These are phyloP conservation scores for Drosophila neotestacea DNA, from an alignment of 2,888 invertebrate species.

Conservation along the genomic window DNA sequence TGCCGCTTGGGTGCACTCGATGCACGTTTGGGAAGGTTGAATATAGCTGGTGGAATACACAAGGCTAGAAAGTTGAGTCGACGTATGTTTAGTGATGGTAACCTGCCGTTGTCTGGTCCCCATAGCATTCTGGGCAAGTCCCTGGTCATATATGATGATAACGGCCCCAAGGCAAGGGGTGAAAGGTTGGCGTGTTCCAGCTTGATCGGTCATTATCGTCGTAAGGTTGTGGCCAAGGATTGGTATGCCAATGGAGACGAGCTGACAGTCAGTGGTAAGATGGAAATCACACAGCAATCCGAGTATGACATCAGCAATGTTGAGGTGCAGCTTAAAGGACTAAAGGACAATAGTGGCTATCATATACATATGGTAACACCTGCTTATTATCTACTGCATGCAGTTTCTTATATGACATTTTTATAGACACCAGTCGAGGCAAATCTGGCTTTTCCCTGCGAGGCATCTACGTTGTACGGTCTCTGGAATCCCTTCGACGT, in stretches of 20 bases:
- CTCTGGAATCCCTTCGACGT: constrained; percentile 94
- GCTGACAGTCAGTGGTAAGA: constrained; percentile 89
- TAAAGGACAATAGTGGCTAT: constrained; percentile 90
- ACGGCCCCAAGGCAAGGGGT: constrained; percentile 94
- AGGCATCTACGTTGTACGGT: constrained; percentile 92
- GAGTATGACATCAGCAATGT: constrained; percentile 93
- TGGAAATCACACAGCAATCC: constrained; percentile 94
- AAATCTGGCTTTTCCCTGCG: constrained; percentile 94
- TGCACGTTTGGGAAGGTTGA: constrained; percentile 89
- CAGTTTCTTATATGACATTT: background rate
- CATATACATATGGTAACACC: constrained; percentile 91
- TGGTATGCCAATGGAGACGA: constrained; percentile 94
- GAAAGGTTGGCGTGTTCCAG: constrained; percentile 96
- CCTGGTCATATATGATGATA: constrained; percentile 94
- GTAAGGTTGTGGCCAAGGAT: constrained; percentile 93
- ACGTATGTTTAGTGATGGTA: constrained; percentile 91
- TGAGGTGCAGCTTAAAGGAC: constrained; percentile 90
- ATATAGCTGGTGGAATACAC: constrained; percentile 90
- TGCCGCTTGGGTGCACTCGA: constrained; percentile 93
- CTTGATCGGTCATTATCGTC: constrained; percentile 90
- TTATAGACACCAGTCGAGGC: constrained; percentile 92
- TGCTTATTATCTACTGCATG: background rate
- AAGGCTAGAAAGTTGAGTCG: constrained; percentile 89
- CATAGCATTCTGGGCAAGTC: constrained; percentile 91
- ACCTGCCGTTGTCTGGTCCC: constrained; percentile 91